These are phyloP conservation scores for Corvus hawaiiensis DNA, from an alignment of 2,113 vertebrate species.

Conservation along the genomic window DNA sequence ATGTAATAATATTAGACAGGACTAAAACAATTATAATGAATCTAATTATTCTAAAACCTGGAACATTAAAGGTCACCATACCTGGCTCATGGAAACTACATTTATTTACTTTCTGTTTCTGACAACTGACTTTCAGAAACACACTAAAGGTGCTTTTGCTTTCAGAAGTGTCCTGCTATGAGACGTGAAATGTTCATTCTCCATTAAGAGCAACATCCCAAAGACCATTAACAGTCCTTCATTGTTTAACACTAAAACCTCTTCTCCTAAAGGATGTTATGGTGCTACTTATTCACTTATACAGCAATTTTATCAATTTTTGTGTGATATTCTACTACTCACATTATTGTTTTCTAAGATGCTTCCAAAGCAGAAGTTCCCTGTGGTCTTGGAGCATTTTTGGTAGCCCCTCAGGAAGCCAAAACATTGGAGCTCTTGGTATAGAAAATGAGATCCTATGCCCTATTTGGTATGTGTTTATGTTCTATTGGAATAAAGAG, in stretches of 20 bases:
- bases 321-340: neutral
- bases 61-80: neutral
- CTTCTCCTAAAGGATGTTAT: neutral
- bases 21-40: neutral
- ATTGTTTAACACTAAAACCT: neutral
- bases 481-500: neutral
- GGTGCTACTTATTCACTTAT: neutral
- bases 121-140: neutral
- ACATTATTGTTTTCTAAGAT: neutral
- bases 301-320: neutral
- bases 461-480: neutral
- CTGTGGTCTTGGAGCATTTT: neutral
- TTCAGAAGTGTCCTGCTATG: neutral
- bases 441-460: slow-evolving; percentile 6
- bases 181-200: neutral
- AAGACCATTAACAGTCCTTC: neutral
- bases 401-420: neutral
- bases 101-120: neutral
- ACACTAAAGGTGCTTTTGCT: neutral
- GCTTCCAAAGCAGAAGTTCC: neutral
- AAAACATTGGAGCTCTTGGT: neutral
- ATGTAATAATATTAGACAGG: neutral
- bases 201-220: neutral
- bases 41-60: neutral
- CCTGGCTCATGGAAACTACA: neutral